Percentiles rank a stretch among this genome's conserved stretches.
These are phyloP conservation scores for Arctia plantaginis DNA, from an alignment of 2,888 invertebrate species.

Conservation along the genomic window DNA sequence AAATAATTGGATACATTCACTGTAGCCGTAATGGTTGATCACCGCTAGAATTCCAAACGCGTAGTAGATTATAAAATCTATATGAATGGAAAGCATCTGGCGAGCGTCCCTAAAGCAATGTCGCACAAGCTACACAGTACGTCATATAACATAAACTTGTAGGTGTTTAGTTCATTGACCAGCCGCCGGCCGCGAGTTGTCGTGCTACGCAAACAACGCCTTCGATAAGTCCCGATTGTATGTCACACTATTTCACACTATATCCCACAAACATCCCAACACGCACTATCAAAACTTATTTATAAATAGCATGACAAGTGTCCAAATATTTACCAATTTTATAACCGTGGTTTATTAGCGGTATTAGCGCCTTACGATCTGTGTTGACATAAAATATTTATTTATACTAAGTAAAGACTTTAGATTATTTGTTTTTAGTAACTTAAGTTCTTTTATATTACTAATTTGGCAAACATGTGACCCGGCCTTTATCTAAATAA, in stretches of 20 bases:
- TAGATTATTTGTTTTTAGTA: slow-evolving; percentile 12
- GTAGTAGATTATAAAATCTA: slow-evolving; percentile 13
- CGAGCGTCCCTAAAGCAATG: slow-evolving; percentile 51
- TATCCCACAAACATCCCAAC: slow-evolving; percentile 43
- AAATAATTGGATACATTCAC: neutral
- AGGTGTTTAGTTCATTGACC: slow-evolving; percentile 86
- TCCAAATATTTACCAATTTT: slow-evolving; percentile 33
- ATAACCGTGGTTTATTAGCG: slow-evolving; percentile 33
- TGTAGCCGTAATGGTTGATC: slow-evolving; percentile 10
- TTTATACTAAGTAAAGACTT: slow-evolving; percentile 11
- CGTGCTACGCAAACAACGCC: slow-evolving; percentile 82
- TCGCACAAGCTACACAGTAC: slow-evolving; percentile 51
- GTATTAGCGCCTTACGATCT: slow-evolving; percentile 13
- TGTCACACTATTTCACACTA: slow-evolving; percentile 76
- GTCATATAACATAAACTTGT: slow-evolving; percentile 67
- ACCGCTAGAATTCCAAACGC: slow-evolving; percentile 3
- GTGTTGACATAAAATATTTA: slow-evolving; percentile 29
- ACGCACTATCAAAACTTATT: slow-evolving; percentile 20
- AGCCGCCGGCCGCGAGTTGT: slow-evolving; percentile 64
- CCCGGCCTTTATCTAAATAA: neutral
- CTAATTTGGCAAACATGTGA: neutral
- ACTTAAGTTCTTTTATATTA: neutral
- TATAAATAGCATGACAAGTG: slow-evolving; percentile 24
- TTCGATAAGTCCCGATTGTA: slow-evolving; percentile 82
- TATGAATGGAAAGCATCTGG: slow-evolving; percentile 29